Evolutionary conservation across 2,797 vertebrate species (phyloP), one percentile per base, ranked within the genome.

Genomic region (Gymnocypris eckloni): DNA sequence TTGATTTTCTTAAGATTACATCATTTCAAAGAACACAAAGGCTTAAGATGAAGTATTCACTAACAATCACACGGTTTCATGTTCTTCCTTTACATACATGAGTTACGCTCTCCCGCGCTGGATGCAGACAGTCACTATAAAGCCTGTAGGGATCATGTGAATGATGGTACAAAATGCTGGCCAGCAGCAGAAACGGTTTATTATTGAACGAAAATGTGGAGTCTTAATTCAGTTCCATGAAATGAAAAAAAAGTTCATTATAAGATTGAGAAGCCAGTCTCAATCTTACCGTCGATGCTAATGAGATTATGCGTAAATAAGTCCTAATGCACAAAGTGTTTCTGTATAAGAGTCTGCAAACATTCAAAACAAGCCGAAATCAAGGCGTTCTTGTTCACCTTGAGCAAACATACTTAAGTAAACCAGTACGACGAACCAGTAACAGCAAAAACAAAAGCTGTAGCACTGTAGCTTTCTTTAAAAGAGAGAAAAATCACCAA

Each of bases 261-360:
- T 6, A 16, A 33, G 28, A 52, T 66, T 16, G 56, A 52, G 56
- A 33, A 52, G 28, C 13, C 20, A 2, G 22, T 48, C 64, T 37
- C 11, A 41, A 43, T 64, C 16, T 71, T 37, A 73, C 25, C 12
- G 15, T 48, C 37, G 11, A 64, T 39, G 12, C 69, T 69, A 67
- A 80, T 75, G 7, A 67, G 50, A 86, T 67, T 81, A 77, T 56
- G 56, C 12, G 50, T 52, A 83, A 61, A 86, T 67, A 73, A 71
- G 33, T 28, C n/a, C 50, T 81, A 18, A 64, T 61, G 79, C 37
- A 86, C 25, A 73, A 75, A 37, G 61, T 12, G 56, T 28, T 66
- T 70, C 16, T 18, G 50, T 79, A 80, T 10, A 20, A 83, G 59
- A 41, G 50, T 73, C 45, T 77, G 82, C 28, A 84, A 76, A 86